Evolutionary conservation across 2,888 invertebrate species (phyloP), one percentile per base, ranked within the genome.

Genomic region (Loripinus fragilis): DNA sequence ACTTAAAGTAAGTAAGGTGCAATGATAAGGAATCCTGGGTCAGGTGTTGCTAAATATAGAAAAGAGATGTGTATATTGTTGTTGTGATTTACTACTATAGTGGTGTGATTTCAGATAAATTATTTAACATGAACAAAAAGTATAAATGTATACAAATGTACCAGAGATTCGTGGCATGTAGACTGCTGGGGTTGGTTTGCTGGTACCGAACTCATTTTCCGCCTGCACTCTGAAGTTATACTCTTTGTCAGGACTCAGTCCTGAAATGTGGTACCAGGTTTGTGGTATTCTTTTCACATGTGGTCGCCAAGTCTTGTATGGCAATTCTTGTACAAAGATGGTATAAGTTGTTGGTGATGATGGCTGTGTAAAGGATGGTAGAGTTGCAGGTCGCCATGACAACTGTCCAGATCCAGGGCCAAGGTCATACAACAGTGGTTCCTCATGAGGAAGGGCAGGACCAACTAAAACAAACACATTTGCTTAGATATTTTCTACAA

Each of bases 221-320:
- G 99, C 99, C 50, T 98, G 95, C 48, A 99, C 96, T 79, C 99
- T 95, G 95, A 99, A 98, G 93, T 97, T 96, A 94, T 99, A 99
- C 94, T 99, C 98, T 85, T 97, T 95, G 95, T 97, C 97, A 0
- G 90, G 87, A 17, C 81, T 73, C 23, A 91, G 85, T 10, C 89
- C 90, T 38, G 86, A 81, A 55, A 91, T 81, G 50, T 86, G 85
- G 73, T 90, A 90, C 35, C 84, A 84, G 1, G 90, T 90, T 75
- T 91, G 90, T 25, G 88, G 85, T 28, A 92, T 86, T 45, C 88
- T 76, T 30, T 86, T 78, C n/a, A 89, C 90, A 23, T 90, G 74
- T 5, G 90, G 89, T 41, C 85, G 83, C 91, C 91, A 91, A 3
- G 84, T 76, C 64, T 76, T 82, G 74, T 81, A 85, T 3, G 88